Evolutionary conservation across 2,113 vertebrate species (phyloP).

Genomic region (Aythya baeri): DNA sequence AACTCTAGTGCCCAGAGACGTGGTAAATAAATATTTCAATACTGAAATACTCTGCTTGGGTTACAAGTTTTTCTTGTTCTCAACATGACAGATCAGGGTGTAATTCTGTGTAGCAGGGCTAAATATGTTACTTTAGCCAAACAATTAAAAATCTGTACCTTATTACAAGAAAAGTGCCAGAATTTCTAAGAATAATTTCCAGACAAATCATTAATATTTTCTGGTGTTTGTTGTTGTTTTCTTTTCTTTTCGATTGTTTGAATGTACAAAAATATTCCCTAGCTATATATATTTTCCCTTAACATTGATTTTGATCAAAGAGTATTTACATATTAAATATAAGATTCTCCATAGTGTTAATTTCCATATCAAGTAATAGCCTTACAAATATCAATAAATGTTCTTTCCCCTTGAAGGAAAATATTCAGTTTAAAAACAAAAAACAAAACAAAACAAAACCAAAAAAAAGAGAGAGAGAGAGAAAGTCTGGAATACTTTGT

Average conservation of each 20-base stretch:
- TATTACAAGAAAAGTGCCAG: neutral
- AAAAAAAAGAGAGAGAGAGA: neutral
- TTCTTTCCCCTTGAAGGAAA: neutral
- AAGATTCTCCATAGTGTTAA: neutral
- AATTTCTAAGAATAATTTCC: neutral
- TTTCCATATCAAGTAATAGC: neutral
- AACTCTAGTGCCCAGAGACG: neutral
- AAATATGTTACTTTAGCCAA: neutral
- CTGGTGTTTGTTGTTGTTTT: neutral
- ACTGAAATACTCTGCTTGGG: neutral
- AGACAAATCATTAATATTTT: neutral
- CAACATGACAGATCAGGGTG: neutral
- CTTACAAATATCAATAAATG: neutral
- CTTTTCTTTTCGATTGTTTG: neutral
- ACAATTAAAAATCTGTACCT: neutral
- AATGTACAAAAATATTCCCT: neutral
- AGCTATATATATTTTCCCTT: neutral
- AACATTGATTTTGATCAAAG: neutral
- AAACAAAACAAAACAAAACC: neutral
- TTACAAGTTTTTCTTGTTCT: neutral
- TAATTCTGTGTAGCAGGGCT: neutral
- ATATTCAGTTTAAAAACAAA: neutral
- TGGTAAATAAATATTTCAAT: neutral
- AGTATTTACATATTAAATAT: neutral
- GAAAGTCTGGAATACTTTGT: neutral